phyloP scores from a whole-genome alignment of 2,797 vertebrate genomes.

The Australoheros facetus region DNA sequence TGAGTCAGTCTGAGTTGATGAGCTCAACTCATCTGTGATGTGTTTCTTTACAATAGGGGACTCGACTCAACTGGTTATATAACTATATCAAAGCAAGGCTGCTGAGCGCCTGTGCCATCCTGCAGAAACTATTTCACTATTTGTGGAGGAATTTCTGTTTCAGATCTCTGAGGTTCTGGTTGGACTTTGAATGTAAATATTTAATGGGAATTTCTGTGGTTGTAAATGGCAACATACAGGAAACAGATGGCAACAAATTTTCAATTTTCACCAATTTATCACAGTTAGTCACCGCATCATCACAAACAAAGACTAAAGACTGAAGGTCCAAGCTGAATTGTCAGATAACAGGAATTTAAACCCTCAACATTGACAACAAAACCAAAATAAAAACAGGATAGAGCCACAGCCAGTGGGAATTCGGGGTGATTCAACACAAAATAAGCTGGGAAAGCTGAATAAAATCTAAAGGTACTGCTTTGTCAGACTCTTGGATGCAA shows the following conservation, averaged over 20 bases:
- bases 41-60: neutral
- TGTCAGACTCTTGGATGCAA: neutral
- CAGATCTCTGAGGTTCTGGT: too few species aligned
- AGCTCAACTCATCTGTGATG: neutral
- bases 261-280: neutral
- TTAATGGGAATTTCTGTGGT: neutral
- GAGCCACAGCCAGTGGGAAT: neutral
- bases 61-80: neutral
- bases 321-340: neutral
- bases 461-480: neutral
- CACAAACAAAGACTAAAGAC: neutral
- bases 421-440: neutral
- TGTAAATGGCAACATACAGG: neutral
- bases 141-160: neutral
- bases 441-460: neutral
- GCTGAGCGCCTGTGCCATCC: neutral
- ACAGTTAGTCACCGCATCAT: neutral
- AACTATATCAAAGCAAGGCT: neutral
- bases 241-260: neutral
- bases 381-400: neutral
- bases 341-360: too few species aligned
- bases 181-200: accelerated
- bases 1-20: neutral
- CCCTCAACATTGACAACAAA: neutral
- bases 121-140: neutral